Evolutionary conservation across 2,113 vertebrate species (phyloP), one percentile per base, ranked within the genome.

Genomic region (Oreochromis niloticus): DNA sequence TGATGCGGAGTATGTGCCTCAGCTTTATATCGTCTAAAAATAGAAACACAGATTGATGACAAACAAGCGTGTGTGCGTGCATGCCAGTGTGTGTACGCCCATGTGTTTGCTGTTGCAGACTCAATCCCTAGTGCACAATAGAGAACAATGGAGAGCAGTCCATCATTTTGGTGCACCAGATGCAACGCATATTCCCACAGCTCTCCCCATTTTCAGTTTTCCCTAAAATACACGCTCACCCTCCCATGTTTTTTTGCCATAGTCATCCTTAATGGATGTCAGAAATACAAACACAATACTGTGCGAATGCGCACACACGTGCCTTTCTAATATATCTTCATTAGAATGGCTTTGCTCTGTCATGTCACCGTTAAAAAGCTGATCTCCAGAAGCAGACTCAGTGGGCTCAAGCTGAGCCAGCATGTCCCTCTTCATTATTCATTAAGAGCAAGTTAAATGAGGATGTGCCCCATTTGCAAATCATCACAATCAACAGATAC

Each of bases 391-490:
- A 81, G 10, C 6, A 41, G 4, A 66, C 41, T 34, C 56, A 50
- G 50, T 16, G 13, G n/a, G 68, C 52, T 9, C 52, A 52, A 48
- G 61, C 83, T 50, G 71, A 79, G 81, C 50, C 81, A 81, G 68
- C 71, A 13, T 4, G 41, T 81, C 71, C 19, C 57, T 63, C 83
- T 94, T 85, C 84, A 91, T 95, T 92, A 93, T 81, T 88, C 85
- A 94, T 88, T 39, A 73, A 86, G 85, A 92, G 87, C 79, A 46
- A 81, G 85, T 90, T 84, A 93, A 94, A 93, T 86, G 73, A 89
- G 88, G 75, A 91, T 82, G 79, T 92, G 93, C 22, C 91, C 90
- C 87, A 93, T 94, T 93, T 93, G 85, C 80, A 89, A 81, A 93
- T 88, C 78, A 81, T 56, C 80, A 59, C 52, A 90, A 73, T 89